Evolutionary conservation across 2,797 vertebrate genomes (phyloP), one percentile per base, ranked within the genome.

Genomic region (Syngnathus rostellatus): DNA sequence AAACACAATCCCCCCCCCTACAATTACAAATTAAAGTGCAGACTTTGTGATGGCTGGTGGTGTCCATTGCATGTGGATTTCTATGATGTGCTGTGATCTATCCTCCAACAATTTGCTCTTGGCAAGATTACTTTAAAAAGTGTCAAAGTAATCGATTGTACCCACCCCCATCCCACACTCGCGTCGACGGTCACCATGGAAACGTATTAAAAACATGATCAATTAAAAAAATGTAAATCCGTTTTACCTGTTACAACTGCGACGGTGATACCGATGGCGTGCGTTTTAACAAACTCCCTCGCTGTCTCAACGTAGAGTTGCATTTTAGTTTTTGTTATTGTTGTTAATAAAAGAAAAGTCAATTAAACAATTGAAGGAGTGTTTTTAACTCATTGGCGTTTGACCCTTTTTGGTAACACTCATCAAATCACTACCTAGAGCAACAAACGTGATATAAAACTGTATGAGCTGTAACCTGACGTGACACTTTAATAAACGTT

Each of bases 201-300:
- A 43, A 62, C 60, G 40, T 8, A 43, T 62, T 14, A 45, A 43
- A 23, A 0, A 60, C 37, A 39, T n/a, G 7, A 37, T 6, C 31
- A 45, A 65, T 50, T 17, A 48, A 12, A 1, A 1, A 1, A 43
- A 14, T 1, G 38, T 17, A 1, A 19, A 38, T 3, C 1, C 0
- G 48, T 37, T 79, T 55, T 84, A 91, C 90, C 90, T 77, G 89
- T 68, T 45, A 81, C 46, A 41, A 81, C 2, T 7, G 68, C 75
- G 68, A 73, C 64, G 2, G 74, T 65, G 62, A 89, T 62, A 2
- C 59, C 78, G 1, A 63, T 62, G 0, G 59, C 57, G 37, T 90
- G 85, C 0, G 11, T 78, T 59, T 85, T 60, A 12, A 68, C 60
- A 9, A 85, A 89, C 10, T 81, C 54, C 62, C 57, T 72, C 1